A percentile compares a stretch with the other conserved stretches of the same genome.
These are phyloP conservation scores for Chironomus tentans DNA, from an alignment of 2,888 invertebrate genomes.

Conservation along the genomic window DNA sequence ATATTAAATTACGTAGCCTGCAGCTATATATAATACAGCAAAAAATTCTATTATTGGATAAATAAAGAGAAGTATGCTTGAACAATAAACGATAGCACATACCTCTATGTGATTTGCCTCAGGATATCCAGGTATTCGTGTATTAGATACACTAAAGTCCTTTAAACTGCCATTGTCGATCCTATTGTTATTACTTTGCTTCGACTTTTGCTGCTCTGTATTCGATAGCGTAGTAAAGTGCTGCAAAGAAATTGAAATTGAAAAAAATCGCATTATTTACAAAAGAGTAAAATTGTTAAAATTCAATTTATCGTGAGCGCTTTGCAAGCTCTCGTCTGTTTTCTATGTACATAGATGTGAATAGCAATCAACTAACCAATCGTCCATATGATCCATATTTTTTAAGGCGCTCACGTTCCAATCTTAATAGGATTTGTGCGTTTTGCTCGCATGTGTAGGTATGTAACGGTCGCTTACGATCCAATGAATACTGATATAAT, in stretches of 20 bases:
- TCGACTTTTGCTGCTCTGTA: background rate
- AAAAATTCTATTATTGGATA: too few relatives aligned
- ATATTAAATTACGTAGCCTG: background rate
- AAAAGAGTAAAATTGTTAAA: background rate
- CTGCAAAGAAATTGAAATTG: background rate
- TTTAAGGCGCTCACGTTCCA: slow-evolving; percentile 39
- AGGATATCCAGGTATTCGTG: background rate
- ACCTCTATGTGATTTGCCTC: slow-evolving; percentile 23
- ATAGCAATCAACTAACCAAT: slow-evolving; percentile 5
- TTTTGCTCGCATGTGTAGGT: slow-evolving; percentile 46
- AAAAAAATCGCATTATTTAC: background rate
- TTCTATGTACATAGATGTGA: too few relatives aligned
- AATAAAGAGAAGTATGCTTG: background rate
- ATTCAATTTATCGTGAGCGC: too few relatives aligned
- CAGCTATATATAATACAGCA: background rate
- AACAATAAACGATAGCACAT: background rate
- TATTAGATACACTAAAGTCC: background rate
- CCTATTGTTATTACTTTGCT: background rate
- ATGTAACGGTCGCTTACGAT: slow-evolving; percentile 42
- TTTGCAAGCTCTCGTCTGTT: too few relatives aligned
- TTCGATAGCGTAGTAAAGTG: background rate
- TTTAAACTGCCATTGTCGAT: background rate
- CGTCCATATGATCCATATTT: slow-evolving; percentile 28
- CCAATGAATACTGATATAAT: slow-evolving; percentile 44
- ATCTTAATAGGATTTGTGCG: slow-evolving; percentile 43